Conservation (phyloP, 2,888 invertebrate species). For the Drosophila acutilabella region DNA sequence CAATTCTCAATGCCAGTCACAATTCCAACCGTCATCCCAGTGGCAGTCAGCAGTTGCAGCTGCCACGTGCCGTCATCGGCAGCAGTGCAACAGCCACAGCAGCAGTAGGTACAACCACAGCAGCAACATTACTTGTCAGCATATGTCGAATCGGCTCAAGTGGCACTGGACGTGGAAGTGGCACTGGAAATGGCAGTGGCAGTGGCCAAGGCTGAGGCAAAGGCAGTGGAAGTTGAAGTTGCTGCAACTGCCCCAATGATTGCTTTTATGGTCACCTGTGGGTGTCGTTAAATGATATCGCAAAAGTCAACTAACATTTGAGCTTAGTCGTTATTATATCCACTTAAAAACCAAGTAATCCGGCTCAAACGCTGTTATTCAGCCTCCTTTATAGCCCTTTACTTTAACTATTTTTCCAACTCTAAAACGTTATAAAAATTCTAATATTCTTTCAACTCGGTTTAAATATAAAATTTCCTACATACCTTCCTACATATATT, state of each 20-base stretch:
- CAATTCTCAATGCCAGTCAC: constrained; percentile 16
- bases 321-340: constrained; percentile 49
- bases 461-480: too few relatives aligned
- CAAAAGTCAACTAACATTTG: constrained; percentile 53
- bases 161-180: constrained; percentile 52
- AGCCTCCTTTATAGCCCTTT: background rate
- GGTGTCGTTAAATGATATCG: constrained; percentile 67
- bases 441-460: background rate
- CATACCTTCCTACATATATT: too few relatives aligned
- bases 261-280: constrained; percentile 56
- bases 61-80: constrained; percentile 61
- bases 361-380: background rate
- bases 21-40: constrained; percentile 12
- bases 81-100: constrained; percentile 2
- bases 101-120: constrained; percentile 8
- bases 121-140: constrained; percentile 72
- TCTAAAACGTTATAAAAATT: background rate
- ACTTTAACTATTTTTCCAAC: background rate
- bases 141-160: constrained; percentile 66
- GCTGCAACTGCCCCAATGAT: constrained; percentile 33
- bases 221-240: constrained; percentile 49
- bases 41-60: constrained; percentile 36
- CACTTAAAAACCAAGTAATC: constrained; percentile 8
- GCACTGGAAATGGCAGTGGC: constrained; percentile 6
- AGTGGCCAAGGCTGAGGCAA: background rate